phyloP scores from a whole-genome alignment of 2,888 invertebrate genomes.

The Linnaemya vulpina region DNA sequence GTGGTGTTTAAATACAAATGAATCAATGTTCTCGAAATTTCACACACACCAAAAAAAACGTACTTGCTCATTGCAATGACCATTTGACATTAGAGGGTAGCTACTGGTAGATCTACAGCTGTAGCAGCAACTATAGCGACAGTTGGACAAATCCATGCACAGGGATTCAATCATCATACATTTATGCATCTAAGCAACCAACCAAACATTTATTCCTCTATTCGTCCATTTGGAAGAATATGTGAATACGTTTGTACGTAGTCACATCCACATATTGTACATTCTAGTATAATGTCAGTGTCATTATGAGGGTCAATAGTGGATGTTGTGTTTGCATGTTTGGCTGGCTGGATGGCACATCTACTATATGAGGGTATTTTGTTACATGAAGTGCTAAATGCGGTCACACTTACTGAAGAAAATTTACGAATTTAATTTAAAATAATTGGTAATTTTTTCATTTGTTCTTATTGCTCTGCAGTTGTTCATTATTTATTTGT shows the following conservation, averaged over 20 bases:
- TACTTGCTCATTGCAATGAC: slow-evolving; percentile 61
- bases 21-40: slow-evolving; percentile 68
- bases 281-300: slow-evolving; percentile 61
- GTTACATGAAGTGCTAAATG: slow-evolving; percentile 67
- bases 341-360: neutral
- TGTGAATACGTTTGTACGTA: slow-evolving; percentile 11
- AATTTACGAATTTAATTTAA: slow-evolving; percentile 67
- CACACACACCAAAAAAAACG: neutral
- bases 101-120: slow-evolving; percentile 17
- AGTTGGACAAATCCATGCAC: neutral
- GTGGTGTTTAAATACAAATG: slow-evolving; percentile 61
- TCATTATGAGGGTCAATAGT: slow-evolving; percentile 70
- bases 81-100: slow-evolving; percentile 67
- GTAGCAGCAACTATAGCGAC: slow-evolving; percentile 35
- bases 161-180: slow-evolving; percentile 29
- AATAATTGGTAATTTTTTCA: slow-evolving; percentile 57
- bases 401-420: slow-evolving; percentile 65
- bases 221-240: slow-evolving; percentile 6
- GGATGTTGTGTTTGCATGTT: slow-evolving; percentile 33
- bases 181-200: slow-evolving; percentile 5
- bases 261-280: slow-evolving; percentile 31
- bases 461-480: slow-evolving; percentile 37
- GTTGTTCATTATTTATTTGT: slow-evolving; percentile 36
- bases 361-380: slow-evolving; percentile 65
- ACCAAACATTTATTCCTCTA: slow-evolving; percentile 28